A percentile compares a stretch with the other conserved stretches of the same genome.
Conservation (phyloP, 2,888 invertebrate genomes). For the Empis livida region DNA sequence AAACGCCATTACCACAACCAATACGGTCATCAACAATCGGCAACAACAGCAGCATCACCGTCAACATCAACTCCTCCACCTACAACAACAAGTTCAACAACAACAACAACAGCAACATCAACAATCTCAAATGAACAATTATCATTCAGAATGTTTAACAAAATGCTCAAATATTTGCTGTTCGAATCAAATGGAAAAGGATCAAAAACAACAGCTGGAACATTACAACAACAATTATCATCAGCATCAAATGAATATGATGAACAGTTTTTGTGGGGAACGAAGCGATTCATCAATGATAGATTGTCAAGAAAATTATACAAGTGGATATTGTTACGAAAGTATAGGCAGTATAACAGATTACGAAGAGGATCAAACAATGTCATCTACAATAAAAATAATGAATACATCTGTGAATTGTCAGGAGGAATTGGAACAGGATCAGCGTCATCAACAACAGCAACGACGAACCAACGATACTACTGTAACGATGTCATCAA, state of each 20-base stretch:
- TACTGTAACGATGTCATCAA: conserved; percentile 4
- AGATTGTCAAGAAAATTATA: conserved; percentile 9
- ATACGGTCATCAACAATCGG: not conserved
- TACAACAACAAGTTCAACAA: conserved; percentile 8
- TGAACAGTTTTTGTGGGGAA: not conserved
- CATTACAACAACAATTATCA: conserved; percentile 1
- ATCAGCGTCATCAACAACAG: conserved; percentile 7
- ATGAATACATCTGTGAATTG: conserved; percentile 4
- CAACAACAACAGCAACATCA: conserved; percentile 6
- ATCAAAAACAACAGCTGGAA: conserved; percentile 1
- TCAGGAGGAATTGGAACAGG: conserved; percentile 7
- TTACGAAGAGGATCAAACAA: conserved; percentile 18
- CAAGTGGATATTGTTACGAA: conserved; percentile 25
- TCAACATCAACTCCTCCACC: conserved; percentile 29
- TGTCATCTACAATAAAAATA: conserved; percentile 4
- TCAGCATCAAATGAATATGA: not conserved
- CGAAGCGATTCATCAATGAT: conserved; percentile 2
- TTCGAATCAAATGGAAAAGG: not conserved
- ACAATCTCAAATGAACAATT: not conserved
- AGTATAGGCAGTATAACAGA: conserved; percentile 21
- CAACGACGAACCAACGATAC: conserved; percentile 7
- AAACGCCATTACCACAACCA: conserved; percentile 23
- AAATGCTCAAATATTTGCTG: too few relatives aligned
- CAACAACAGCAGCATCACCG: conserved; percentile 17
- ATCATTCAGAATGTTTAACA: not conserved